These are phyloP conservation scores for Heliocidaris tuberculata DNA, from an alignment of 35 echinoderm and acorn worm genomes.

Conservation along the genomic window DNA sequence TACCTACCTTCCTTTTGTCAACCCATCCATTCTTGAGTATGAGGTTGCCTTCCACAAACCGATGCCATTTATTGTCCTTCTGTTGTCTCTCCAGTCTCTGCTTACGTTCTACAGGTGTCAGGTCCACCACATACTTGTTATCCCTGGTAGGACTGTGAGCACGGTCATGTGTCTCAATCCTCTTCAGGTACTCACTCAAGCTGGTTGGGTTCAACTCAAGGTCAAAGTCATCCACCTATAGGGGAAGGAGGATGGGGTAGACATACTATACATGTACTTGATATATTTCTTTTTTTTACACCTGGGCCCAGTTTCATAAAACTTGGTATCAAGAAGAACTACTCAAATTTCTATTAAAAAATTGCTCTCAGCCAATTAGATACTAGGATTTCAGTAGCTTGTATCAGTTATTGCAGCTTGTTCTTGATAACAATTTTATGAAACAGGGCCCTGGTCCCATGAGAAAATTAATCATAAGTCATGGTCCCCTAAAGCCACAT, in stretches of 20 bases:
- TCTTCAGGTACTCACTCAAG: conserved; percentile 69
- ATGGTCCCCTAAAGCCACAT: too few relatives aligned
- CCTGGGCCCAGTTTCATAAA: too few relatives aligned
- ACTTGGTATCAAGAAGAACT: too few relatives aligned
- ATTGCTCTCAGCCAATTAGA: too few relatives aligned
- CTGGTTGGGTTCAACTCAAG: conserved; percentile 57
- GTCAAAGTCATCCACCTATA: conserved; percentile 90
- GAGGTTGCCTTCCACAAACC: conserved; percentile 90
- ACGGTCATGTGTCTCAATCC: conserved; percentile 61
- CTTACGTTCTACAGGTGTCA: conserved; percentile 64
- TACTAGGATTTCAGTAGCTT: too few relatives aligned
- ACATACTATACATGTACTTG: too few relatives aligned
- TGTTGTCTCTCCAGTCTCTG: conserved; percentile 71
- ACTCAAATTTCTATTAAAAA: too few relatives aligned
- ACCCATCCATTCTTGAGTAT: conserved; percentile 93
- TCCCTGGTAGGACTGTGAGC: conserved; percentile 33
- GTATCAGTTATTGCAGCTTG: too few relatives aligned
- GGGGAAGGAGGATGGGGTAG: not conserved
- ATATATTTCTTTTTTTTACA: too few relatives aligned
- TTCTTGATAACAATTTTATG: too few relatives aligned
- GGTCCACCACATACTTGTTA: conserved; percentile 73
- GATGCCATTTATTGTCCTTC: conserved; percentile 89
- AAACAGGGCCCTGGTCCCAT: too few relatives aligned
- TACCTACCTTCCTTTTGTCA: conserved; percentile 95
- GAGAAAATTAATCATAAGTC: too few relatives aligned